Conservation (phyloP, 2,113 vertebrate genomes). For the Archilochus colubris region DNA sequence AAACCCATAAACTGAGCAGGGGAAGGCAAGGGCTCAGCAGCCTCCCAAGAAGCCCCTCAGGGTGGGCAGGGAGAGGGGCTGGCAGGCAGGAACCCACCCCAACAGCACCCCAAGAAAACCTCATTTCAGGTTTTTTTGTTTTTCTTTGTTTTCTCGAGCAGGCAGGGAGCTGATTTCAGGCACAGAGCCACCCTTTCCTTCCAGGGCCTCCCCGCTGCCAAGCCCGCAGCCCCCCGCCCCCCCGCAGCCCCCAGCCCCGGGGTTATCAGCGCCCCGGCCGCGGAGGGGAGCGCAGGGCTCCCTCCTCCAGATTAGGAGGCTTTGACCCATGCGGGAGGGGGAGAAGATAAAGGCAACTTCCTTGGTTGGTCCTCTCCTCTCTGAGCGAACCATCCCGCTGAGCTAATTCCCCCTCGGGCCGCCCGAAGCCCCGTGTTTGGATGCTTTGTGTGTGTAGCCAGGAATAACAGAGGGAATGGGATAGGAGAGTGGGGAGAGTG, state of each 20-base stretch:
- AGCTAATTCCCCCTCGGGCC: slow-evolving; percentile 5
- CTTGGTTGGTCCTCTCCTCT: slow-evolving; percentile 22
- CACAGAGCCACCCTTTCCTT: slow-evolving; percentile 49
- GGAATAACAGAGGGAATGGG: too few relatives aligned
- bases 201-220: neutral
- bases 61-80: rapidly evolving
- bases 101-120: neutral
- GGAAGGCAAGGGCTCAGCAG: neutral
- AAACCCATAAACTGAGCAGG: neutral
- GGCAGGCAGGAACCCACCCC: rapidly evolving
- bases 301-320: slow-evolving; percentile 23
- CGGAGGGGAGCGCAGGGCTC: neutral
- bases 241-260: neutral
- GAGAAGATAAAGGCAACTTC: slow-evolving; percentile 48
- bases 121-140: too few relatives aligned
- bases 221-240: neutral
- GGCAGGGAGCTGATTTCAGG: neutral
- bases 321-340: neutral
- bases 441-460: too few relatives aligned
- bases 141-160: neutral
- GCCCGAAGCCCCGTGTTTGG: neutral
- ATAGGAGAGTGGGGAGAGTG: too few relatives aligned
- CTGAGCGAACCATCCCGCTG: slow-evolving; percentile 32
- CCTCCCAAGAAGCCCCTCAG: rapidly evolving
- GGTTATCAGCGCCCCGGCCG: slow-evolving; percentile 12